Conservation (phyloP, 2,888 invertebrate genomes). For the Pantelozetes paolii region DNA sequence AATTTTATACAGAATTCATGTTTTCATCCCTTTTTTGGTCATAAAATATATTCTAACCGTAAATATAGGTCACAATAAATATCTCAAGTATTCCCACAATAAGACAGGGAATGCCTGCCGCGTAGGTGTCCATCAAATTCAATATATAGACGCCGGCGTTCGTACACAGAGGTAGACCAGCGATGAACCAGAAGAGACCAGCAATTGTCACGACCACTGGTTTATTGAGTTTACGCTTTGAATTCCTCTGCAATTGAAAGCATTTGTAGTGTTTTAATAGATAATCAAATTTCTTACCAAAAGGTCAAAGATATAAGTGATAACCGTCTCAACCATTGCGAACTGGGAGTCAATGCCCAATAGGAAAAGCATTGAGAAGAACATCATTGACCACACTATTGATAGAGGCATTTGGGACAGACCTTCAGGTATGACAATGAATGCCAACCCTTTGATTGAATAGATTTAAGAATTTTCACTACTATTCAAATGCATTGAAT, state of each 20-base stretch:
- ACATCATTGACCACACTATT: slow-evolving; percentile 46
- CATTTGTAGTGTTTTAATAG: background rate
- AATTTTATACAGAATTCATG: background rate
- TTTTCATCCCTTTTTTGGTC: background rate
- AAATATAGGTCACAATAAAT: slow-evolving; percentile 45
- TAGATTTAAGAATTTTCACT: background rate
- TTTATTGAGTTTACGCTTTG: slow-evolving; percentile 43
- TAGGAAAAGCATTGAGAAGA: slow-evolving; percentile 47
- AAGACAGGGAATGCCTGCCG: slow-evolving; percentile 47
- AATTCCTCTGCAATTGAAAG: slow-evolving; percentile 39
- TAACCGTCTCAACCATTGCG: slow-evolving; percentile 47
- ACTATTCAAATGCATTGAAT: too few species aligned
- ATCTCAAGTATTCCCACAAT: slow-evolving; percentile 45
- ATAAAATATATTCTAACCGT: slow-evolving; percentile 46
- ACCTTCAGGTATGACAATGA: slow-evolving; percentile 47
- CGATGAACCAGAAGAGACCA: slow-evolving; percentile 43
- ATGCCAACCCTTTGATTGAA: slow-evolving; percentile 44
- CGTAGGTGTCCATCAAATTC: slow-evolving; percentile 46
- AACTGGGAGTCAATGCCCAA: slow-evolving; percentile 48
- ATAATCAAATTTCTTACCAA: slow-evolving; percentile 16
- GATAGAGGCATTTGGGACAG: slow-evolving; percentile 46
- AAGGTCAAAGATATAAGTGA: slow-evolving; percentile 47
- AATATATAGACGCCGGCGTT: slow-evolving; percentile 46
- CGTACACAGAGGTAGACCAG: slow-evolving; percentile 46
- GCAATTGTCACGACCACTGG: slow-evolving; percentile 43